phyloP scores from a whole-genome alignment of 2,113 vertebrate species.

The Antigone vipio region DNA sequence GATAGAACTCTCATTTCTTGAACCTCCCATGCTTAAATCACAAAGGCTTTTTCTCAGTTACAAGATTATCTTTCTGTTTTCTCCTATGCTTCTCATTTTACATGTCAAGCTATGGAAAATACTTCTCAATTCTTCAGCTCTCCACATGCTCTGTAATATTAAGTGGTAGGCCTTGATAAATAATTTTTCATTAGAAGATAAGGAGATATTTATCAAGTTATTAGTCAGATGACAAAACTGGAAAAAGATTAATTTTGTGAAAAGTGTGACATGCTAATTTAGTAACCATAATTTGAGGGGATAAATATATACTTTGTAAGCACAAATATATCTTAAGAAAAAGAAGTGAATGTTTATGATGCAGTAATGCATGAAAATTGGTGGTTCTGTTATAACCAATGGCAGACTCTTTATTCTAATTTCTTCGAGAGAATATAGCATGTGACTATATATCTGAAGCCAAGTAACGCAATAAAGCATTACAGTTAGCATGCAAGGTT shows the following conservation, averaged over 20 bases:
- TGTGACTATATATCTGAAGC: constrained; percentile 15
- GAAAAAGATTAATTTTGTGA: constrained; percentile 11
- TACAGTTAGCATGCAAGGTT: neutral
- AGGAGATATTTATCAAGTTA: constrained; percentile 45
- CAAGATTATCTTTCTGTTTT: neutral
- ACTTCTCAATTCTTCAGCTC: constrained; percentile 34
- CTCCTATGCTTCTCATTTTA: constrained; percentile 23
- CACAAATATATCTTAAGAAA: neutral
- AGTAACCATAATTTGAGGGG: constrained; percentile 34
- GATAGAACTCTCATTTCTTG: neutral
- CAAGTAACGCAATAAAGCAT: constrained; percentile 38
- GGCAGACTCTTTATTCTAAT: constrained; percentile 43
- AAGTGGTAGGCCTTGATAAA: constrained; percentile 48
- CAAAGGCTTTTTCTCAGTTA: neutral
- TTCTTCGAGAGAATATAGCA: constrained; percentile 23
- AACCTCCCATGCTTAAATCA: constrained; percentile 11
- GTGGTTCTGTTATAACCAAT: constrained; percentile 40
- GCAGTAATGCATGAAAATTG: constrained; percentile 44
- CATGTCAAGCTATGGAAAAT: neutral
- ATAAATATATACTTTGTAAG: constrained; percentile 21
- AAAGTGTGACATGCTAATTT: constrained; percentile 42
- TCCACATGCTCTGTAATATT: neutral
- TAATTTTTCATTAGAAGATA: constrained; percentile 44
- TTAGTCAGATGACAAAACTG: constrained; percentile 1
- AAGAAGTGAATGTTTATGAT: constrained; percentile 19